These are phyloP conservation scores for Mungos mungo DNA, from an alignment of 2,113 vertebrate species.

Conservation along the genomic window DNA sequence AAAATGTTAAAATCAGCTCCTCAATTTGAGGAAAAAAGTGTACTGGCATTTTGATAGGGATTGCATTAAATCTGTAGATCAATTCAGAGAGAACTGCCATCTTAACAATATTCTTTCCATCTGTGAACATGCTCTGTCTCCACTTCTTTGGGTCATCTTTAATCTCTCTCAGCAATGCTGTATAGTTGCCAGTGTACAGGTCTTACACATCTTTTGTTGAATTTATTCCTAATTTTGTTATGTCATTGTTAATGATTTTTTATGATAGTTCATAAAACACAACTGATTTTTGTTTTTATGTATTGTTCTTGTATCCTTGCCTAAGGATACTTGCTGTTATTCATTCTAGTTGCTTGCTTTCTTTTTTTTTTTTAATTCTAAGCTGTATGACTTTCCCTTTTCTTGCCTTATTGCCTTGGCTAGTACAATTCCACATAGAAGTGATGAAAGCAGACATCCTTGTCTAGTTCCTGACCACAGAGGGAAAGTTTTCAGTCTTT, in stretches of 20 bases:
- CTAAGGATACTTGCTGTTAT: not conserved
- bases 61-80: not conserved
- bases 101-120: not conserved
- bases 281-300: not conserved
- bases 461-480: not conserved
- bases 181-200: not conserved
- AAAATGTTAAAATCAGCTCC: not conserved
- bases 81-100: not conserved
- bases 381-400: not conserved
- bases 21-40: not conserved
- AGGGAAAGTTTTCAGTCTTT: not conserved
- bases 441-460: not conserved
- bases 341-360: not conserved
- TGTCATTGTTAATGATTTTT: not conserved
- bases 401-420: not conserved
- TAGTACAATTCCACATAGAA: not conserved
- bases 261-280: not conserved
- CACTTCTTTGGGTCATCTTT: not conserved
- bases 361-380: not conserved
- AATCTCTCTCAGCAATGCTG: not conserved
- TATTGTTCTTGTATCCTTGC: not conserved
- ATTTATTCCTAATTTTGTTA: not conserved
- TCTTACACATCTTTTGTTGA: not conserved
- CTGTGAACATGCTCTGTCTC: not conserved
- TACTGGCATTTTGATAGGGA: not conserved